phyloP scores from a whole-genome alignment of 2,113 vertebrate genomes.

The Atherinomorus stipes region DNA sequence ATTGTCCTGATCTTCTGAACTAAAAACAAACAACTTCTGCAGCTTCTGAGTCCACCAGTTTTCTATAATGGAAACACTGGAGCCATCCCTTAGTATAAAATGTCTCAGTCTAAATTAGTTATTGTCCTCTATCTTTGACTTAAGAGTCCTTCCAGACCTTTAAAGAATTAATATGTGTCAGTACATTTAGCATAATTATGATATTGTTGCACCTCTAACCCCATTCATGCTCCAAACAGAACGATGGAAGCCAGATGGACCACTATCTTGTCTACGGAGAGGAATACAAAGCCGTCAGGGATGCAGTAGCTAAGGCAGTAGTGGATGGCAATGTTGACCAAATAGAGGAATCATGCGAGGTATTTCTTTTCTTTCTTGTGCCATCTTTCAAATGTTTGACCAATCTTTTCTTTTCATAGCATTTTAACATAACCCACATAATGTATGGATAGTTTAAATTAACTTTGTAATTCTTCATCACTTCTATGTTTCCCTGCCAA shows the following conservation, averaged over 20 bases:
- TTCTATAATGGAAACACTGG: neutral
- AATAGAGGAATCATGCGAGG: conserved; percentile 75
- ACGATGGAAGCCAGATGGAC: conserved; percentile 78
- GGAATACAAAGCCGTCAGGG: conserved; percentile 82
- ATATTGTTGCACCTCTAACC: neutral
- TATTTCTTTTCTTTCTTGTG: conserved; percentile 56
- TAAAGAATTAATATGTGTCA: neutral
- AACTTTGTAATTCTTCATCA: neutral
- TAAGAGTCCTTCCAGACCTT: neutral
- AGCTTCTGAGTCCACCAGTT: neutral
- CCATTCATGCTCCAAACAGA: conserved; percentile 35
- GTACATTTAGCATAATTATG: neutral
- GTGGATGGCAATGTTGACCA: conserved; percentile 63
- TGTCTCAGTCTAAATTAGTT: too few relatives aligned
- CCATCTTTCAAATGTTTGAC: neutral
- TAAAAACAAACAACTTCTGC: too few relatives aligned
- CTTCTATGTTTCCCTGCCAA: neutral
- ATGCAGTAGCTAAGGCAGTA: conserved; percentile 82
- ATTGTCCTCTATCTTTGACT: too few relatives aligned
- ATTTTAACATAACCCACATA: neutral
- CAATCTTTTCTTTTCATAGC: neutral
- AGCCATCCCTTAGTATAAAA: too few relatives aligned
- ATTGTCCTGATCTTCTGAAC: too few relatives aligned
- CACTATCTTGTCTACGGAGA: conserved; percentile 82
- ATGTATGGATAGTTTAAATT: neutral